Conservation (phyloP, 2,888 invertebrate genomes). For the Eueremaeus valkanovi region DNA sequence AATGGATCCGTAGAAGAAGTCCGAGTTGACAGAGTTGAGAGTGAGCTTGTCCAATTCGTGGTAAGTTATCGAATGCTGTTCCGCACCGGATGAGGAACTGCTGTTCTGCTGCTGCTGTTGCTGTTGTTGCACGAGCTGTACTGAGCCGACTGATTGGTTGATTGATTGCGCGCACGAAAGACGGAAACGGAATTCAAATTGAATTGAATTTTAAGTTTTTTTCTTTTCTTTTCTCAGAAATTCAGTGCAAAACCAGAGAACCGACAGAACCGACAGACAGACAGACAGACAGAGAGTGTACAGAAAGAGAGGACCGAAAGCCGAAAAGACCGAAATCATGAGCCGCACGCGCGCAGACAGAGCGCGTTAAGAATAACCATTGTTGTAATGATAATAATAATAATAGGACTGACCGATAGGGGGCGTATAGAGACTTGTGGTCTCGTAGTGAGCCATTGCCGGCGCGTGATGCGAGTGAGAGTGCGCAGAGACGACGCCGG, state of each 20-base stretch:
- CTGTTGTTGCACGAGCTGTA: no score
- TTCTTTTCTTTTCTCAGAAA: no score
- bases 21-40: not conserved
- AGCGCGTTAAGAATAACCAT: no score
- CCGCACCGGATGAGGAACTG: no score
- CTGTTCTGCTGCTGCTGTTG: no score
- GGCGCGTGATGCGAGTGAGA: conserved; percentile 41
- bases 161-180: no score
- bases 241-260: no score
- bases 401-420: conserved; percentile 42
- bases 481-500: not conserved
- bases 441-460: conserved; percentile 43
- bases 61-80: not conserved
- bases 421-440: conserved; percentile 42
- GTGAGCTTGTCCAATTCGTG: conserved; percentile 13
- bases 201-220: no score
- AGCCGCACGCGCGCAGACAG: not conserved
- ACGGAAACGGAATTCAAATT: no score
- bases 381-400: not conserved
- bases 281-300: not conserved
- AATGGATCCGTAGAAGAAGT: conserved; percentile 16
- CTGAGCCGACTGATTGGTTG: no score
- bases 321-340: conserved; percentile 1
- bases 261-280: no score
- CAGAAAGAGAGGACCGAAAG: not conserved